phyloP scores from a whole-genome alignment of 2,797 vertebrate species.

The Gouania willdenowi region DNA sequence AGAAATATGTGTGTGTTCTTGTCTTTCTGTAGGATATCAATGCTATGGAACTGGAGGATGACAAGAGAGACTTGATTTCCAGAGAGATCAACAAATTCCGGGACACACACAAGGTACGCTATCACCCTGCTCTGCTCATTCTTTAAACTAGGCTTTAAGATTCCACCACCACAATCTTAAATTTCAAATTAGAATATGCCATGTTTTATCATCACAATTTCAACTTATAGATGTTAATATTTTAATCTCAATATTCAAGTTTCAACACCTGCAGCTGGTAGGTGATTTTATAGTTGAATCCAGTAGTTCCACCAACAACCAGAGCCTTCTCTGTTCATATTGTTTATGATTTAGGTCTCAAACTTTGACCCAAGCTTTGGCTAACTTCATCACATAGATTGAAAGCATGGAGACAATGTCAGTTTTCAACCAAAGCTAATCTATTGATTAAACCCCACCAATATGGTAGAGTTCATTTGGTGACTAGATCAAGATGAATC shows the following conservation, averaged over 20 bases:
- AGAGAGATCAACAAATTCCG: slow-evolving; percentile 99
- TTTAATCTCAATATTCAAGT: too few relatives aligned
- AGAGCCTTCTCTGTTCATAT: too few relatives aligned
- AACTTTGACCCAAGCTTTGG: too few relatives aligned
- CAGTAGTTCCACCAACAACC: too few relatives aligned
- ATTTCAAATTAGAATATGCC: too few relatives aligned
- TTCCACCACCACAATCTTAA: too few relatives aligned
- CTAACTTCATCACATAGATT: too few relatives aligned
- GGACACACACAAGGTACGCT: slow-evolving; percentile 98
- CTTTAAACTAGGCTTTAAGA: too few relatives aligned
- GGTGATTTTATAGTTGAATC: slow-evolving; percentile 9
- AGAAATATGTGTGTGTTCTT: not conserved
- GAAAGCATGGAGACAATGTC: slow-evolving; percentile 96
- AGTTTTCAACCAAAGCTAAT: slow-evolving; percentile 98
- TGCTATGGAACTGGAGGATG: slow-evolving; percentile 99
- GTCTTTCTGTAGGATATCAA: slow-evolving; percentile 87
- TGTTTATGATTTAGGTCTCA: too few relatives aligned
- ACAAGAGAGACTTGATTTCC: slow-evolving; percentile 99
- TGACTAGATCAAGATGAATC: slow-evolving; percentile 99
- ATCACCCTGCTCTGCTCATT: slow-evolving; percentile 52
- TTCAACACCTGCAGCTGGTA: slow-evolving; percentile 6
- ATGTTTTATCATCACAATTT: too few relatives aligned
- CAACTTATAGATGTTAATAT: too few relatives aligned
- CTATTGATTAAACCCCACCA: slow-evolving; percentile 99
- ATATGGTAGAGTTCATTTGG: slow-evolving; percentile 99